Base-by-base conservation (phyloP, 2,113 vertebrate genomes). In the Brevimyrus niger region DNA sequence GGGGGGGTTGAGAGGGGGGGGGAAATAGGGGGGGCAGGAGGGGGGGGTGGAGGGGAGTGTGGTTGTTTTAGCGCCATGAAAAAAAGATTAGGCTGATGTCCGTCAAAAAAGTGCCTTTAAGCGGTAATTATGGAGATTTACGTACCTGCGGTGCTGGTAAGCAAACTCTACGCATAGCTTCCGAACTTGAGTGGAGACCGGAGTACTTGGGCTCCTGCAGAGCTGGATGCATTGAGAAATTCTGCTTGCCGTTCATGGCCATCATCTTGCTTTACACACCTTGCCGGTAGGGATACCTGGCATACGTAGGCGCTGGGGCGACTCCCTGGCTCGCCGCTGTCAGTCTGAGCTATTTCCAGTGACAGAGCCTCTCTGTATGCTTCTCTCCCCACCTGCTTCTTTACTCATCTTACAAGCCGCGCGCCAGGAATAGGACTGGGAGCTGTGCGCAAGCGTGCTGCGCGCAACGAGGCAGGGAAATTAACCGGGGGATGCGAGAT, bases 201-300 rank as follows among this genome's bases (percentile, higher is more conserved):
- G 96, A 92, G 93, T 97, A 98, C 94, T 98, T 98, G 96, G 96
- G 97, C 92, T 98, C 97, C 92, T 97, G 97, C 90, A 98, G 96
- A 89, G 96, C 96, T 55, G 97, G 96, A 95, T 97, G 97, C 97
- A 97, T 95, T 94, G 96, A 92, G 96, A 98, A 98, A 85, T 97
- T 97, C 96, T 98, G 97, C 96, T 98, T 98, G 95, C 97, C 94
- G 97, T 97, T 97, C 97, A 97, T 97, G 96, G 97, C 94, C 97
- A 98, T 98, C 98, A 97, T 98, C 96, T 92, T 95, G 13, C 92
- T 90, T 94, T 88, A 92, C 93, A 93, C 95, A 92, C 94, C 96
- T 94, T 92, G 95, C 95, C 89, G 94, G 94, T 93, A 92, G 94
- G 94, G 94, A 94, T 95, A 94, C 96, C 95, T 94, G 96, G 92